Evolutionary conservation across 2,113 vertebrate species (phyloP), one percentile per base, ranked within the genome.

Genomic region (Chitala chitala): DNA sequence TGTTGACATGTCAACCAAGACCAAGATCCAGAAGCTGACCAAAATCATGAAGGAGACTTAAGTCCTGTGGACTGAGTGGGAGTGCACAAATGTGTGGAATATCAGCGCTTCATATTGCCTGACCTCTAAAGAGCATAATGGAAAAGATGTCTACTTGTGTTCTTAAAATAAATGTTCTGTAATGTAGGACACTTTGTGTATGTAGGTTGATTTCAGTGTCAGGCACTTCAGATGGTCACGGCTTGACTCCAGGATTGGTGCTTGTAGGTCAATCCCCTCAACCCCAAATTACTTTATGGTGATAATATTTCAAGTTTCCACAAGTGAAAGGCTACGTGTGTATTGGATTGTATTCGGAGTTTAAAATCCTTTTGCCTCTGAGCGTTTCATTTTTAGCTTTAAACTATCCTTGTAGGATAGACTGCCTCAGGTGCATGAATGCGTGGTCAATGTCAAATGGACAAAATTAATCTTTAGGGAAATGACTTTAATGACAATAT

Each of bases 1-100:
- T 0, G 92, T 92, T 50, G 97, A 99, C 81, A 99, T 98, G 95
- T 99, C 95, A 24, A 93, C 95, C 0, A 97, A 87, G 78, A 91
- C 92, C 61, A 99, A 98, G 92, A 93, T 99, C 84, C 93, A 95
- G 87, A 99, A 98, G 82, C 86, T 97, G 82, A 92, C 90, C 79
- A 91, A 87, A 81, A 87, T 94, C 6, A 95, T 99, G 86, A 92
- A 46, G 82, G 93, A 94, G 66, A 53, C 81, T 36, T 92, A 89
- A 87, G 84, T 89, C 85, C 83, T 69, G 74, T 88, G 90, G 86
- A 88, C 86, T 88, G 77, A 76, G 75, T 33, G 63, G 76, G 33
- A 38, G 77, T 71, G 29, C 29, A 20, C n/a, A 36, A 12, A 68
- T 33, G 75, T 17, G n/a, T 36, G 72, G 55, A 44, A 0, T 44